Conservation (phyloP, 2,888 invertebrate species). For the Hedychridium roseum region DNA sequence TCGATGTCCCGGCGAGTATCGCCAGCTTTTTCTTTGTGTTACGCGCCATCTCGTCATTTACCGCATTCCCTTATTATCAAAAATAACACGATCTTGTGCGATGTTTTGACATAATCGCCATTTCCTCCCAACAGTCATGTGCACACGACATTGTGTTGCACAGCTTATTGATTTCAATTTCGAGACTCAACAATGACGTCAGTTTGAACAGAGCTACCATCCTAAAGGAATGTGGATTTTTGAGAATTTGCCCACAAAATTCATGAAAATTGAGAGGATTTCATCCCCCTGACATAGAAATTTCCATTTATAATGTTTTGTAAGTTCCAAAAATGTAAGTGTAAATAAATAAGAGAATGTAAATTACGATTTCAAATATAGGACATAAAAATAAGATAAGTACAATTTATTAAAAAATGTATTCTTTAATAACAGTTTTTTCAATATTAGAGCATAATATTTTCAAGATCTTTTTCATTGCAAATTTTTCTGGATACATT, state of each 20-base stretch:
- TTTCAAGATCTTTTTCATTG: too few species aligned
- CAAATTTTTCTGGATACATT: too few species aligned
- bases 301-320: neutral
- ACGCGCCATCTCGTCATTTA: conserved; percentile 44
- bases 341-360: too few species aligned
- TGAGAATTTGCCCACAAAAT: too few species aligned
- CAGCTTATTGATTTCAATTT: conserved; percentile 61
- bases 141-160: conserved; percentile 44
- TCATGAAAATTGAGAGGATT: too few species aligned
- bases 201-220: conserved; percentile 15
- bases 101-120: conserved; percentile 59
- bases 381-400: too few species aligned
- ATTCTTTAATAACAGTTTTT: too few species aligned
- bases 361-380: too few species aligned
- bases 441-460: too few species aligned
- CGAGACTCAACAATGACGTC: conserved; percentile 53
- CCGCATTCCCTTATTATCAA: conserved; percentile 32
- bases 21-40: conserved; percentile 55
- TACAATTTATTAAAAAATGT: too few species aligned
- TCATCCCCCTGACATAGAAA: neutral
- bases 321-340: too few species aligned
- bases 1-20: conserved; percentile 58
- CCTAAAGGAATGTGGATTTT: neutral
- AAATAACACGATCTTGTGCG: conserved; percentile 38
- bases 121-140: conserved; percentile 49